Evolutionary conservation across 2,888 invertebrate species (phyloP), one percentile per base, ranked within the genome.

Genomic region (Noctua pronuba): DNA sequence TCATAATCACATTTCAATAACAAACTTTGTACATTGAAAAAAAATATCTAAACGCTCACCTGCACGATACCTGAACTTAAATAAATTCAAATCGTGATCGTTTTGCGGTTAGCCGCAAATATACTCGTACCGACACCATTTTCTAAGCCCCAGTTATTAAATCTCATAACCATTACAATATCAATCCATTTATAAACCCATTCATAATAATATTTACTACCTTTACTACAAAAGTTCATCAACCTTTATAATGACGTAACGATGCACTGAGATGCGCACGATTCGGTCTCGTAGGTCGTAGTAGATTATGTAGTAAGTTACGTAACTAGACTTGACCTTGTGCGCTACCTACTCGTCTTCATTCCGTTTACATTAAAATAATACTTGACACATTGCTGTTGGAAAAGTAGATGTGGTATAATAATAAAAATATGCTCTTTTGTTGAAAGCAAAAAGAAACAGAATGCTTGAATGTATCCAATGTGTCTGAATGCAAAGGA

Each of bases 271-370:
- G 92, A 93, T 92, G 93, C 90, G 91, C 91, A 72, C 82, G 90
- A 91, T 91, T 90, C 73, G 82, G 85, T 89, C 87, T 85, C 84
- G 82, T 77, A 66, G 84, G 66, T 79, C 62, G 68, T 82, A 82
- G 86, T 84, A 83, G 68, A 73, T 79, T 71, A 78, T 73, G 88
- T 80, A 80, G 75, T 84, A 73, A 60, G 71, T 84, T 89, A 88
- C 88, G 86, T 83, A 76, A 76, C 75, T 83, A 85, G 77, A 76
- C 80, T 77, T 88, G 89, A 88, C 89, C 89, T 84, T 88, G 83
- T 84, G 66, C 55, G 88, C 89, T 91, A 79, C 88, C 84, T 88
- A 88, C 91, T 89, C 92, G 89, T 93, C 92, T 90, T 90, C 87
- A 86, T 85, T 87, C 78, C 82, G 69, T 81, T 80, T 77, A 74